Conservation (phyloP, 2,797 vertebrate genomes). For the Thripadectes ignobilis region DNA sequence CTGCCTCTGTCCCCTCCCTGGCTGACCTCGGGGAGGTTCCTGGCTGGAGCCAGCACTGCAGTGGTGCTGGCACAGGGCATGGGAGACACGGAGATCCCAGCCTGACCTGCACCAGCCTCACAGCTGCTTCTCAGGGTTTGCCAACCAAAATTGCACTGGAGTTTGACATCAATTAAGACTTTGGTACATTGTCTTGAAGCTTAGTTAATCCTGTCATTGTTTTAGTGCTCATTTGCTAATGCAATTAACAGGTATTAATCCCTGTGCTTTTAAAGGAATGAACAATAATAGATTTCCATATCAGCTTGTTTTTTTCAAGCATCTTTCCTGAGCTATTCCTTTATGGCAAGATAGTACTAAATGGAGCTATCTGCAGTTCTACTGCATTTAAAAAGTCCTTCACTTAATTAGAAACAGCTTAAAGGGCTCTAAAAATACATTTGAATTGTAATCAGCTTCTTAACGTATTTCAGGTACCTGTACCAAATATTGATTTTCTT, state of each 20-base stretch:
- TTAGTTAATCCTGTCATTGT: not conserved
- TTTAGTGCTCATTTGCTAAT: not conserved
- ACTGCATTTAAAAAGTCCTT: not conserved
- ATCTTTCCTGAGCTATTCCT: not conserved
- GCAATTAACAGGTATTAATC: not conserved
- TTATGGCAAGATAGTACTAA: not conserved
- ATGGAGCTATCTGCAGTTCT: not conserved
- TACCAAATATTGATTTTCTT: not conserved
- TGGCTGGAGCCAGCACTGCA: not conserved
- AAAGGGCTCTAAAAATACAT: not conserved
- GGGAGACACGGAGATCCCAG: not conserved
- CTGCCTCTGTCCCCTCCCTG: not conserved
- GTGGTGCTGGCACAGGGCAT: not conserved
- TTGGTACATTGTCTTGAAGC: not conserved
- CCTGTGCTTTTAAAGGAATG: not conserved
- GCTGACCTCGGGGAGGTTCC: not conserved
- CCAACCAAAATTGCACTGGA: fast-evolving
- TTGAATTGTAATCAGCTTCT: not conserved
- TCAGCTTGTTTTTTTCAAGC: not conserved
- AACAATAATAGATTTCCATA: not conserved
- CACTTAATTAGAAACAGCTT: not conserved
- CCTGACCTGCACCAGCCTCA: not conserved
- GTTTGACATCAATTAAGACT: not conserved
- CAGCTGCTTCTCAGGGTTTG: not conserved
- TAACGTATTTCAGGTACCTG: not conserved